Evolutionary conservation across 92 coral and sea anemone genomes (phyloP), one percentile per base, ranked within the genome.

Genomic region (Parazoanthus darwini): DNA sequence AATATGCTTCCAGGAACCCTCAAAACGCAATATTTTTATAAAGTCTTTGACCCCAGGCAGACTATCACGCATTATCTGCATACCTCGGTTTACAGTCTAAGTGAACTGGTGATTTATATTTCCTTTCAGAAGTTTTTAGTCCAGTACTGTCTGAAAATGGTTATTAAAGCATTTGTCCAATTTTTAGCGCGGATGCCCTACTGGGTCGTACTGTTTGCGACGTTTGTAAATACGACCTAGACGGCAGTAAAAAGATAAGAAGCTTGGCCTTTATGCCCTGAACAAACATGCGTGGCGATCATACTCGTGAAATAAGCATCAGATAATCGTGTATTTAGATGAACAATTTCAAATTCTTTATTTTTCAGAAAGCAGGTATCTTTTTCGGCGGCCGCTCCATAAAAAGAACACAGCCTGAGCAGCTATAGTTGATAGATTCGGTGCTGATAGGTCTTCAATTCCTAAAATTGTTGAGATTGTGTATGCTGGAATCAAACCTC

Each of bases 401-500:
- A 22, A 15, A 2, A 82, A 65, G 8, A 58, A 81, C 71, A 38
- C n/a, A 82, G 44, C 54, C 74, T 65, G 75, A 6, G 74, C 73
- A 63, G 63, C 75, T 22, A n/a, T 36, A 38, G 29, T 82, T 81
- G 86, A 66, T 82, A 56, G 74, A 82, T 67, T 67, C 77, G 54
- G 76, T 66, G 77, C 77, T 82, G 86, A 82, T n/a, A 82, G 76
- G 77, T 82, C 7, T 66, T 20, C 38, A 66, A 82, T 82, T 82
- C 86, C 77, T 82, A 37, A 65, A 70, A 82, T 82, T 66, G 58
- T n/a, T 82, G 74, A 82, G 33, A 42, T 15, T 58, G 85, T 65
- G 75, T 82, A 0, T 23, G 22, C 26, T 65, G 11, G 10, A 42
- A 82, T 38, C n/a, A 42, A 10, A 58, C 50, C 35, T 76, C 26